These are phyloP conservation scores for Stenichneumon culpator DNA, from an alignment of 2,888 invertebrate genomes.

Conservation along the genomic window DNA sequence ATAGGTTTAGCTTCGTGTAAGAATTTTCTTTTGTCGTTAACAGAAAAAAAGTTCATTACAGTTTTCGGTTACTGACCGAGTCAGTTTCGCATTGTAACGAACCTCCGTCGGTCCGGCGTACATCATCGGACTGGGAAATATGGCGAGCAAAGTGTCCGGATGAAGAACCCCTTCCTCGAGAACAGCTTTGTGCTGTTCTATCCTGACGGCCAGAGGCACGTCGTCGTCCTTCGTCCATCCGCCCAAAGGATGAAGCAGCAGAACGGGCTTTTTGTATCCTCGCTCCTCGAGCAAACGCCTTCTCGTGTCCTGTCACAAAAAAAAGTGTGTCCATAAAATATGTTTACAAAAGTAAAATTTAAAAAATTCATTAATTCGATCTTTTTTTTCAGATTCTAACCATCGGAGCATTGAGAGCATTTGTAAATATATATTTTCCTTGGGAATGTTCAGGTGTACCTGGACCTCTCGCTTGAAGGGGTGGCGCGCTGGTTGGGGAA, in stretches of 20 bases:
- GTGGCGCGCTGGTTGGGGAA: too few species aligned
- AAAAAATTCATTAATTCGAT: background rate
- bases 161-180: conserved; percentile 95
- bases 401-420: background rate
- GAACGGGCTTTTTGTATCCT: conserved; percentile 97
- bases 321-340: conserved; percentile 81
- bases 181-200: conserved; percentile 97
- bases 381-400: background rate
- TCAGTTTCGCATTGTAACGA: background rate
- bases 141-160: conserved; percentile 95
- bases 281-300: conserved; percentile 91
- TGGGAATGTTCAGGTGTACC: too few species aligned
- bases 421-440: background rate
- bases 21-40: background rate
- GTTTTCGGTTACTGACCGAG: background rate
- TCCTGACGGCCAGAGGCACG: conserved; percentile 95
- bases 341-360: conserved; percentile 89
- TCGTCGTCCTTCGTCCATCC: conserved; percentile 99
- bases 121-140: conserved; percentile 99
- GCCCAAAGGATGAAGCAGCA: conserved; percentile 97
- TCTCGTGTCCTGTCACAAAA: conserved; percentile 89
- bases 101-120: conserved; percentile 99
- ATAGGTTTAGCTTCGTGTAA: background rate
- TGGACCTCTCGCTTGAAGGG: too few species aligned
- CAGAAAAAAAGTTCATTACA: background rate